Percentiles rank a stretch among this genome's conserved stretches.
These are phyloP conservation scores for Champsocephalus esox DNA, from an alignment of 2,797 vertebrate genomes.

Conservation along the genomic window DNA sequence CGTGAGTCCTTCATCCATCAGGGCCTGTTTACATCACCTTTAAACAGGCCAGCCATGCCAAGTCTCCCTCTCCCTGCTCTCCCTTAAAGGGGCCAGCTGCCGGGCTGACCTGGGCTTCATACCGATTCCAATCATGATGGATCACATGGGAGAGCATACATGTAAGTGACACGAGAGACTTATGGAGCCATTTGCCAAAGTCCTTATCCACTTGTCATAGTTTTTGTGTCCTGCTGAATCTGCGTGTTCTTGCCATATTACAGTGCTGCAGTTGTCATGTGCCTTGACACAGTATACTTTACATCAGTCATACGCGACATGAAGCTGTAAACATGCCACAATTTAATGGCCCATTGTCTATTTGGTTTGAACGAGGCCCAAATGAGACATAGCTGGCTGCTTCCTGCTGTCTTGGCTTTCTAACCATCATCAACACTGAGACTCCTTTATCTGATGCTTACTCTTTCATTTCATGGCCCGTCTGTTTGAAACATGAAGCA, in stretches of 20 bases:
- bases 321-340: conserved; percentile 65
- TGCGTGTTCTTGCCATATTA: conserved; percentile 28
- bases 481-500: conserved; percentile 73
- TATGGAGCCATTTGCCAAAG: conserved; percentile 59
- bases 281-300: conserved; percentile 28
- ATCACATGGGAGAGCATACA: conserved; percentile 41
- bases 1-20: conserved; percentile 77
- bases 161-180: conserved; percentile 62
- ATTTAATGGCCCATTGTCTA: conserved; percentile 70
- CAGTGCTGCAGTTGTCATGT: conserved; percentile 36
- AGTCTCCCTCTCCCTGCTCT: conserved; percentile 35
- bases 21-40: conserved; percentile 79
- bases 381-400: conserved; percentile 64
- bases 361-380: conserved; percentile 61
- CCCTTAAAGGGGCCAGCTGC: conserved; percentile 63
- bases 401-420: conserved; percentile 47
- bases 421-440: conserved; percentile 62
- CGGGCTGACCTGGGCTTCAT: conserved; percentile 42
- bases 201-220: conserved; percentile 54
- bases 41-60: conserved; percentile 67
- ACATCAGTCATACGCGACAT: conserved; percentile 54
- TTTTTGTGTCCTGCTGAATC: conserved; percentile 66
- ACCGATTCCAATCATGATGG: conserved; percentile 60
- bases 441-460: conserved; percentile 66
- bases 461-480: conserved; percentile 72